phyloP scores from a whole-genome alignment of 2,797 vertebrate species.

The Diplodus puntazzo region DNA sequence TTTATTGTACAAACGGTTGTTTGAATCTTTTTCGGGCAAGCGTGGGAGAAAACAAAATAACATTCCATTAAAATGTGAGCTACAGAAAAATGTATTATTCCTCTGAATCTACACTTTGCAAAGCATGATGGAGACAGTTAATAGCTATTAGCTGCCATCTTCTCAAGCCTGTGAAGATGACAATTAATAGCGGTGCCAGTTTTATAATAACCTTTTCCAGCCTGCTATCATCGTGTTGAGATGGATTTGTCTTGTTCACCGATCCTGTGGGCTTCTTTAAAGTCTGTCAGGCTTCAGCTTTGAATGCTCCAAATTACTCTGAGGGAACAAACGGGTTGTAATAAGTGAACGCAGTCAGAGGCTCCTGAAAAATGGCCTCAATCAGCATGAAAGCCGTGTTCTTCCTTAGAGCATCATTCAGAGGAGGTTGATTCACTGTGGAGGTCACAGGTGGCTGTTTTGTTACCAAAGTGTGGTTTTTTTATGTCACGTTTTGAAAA shows the following conservation, averaged over 20 bases:
- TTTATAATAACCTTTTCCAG: constrained; percentile 50
- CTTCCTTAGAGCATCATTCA: neutral
- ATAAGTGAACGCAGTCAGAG: constrained; percentile 6
- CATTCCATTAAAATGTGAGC: neutral
- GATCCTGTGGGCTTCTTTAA: constrained; percentile 31
- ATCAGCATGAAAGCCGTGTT: constrained; percentile 20
- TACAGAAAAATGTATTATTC: neutral
- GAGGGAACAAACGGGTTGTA: constrained; percentile 25
- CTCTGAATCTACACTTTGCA: neutral
- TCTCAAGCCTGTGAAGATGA: constrained; percentile 17
- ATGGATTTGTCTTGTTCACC: constrained; percentile 29
- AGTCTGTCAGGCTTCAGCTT: constrained; percentile 33
- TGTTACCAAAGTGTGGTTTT: constrained; percentile 27
- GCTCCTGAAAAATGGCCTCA: constrained; percentile 22
- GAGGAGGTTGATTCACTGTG: constrained; percentile 31
- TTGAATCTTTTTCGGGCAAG: neutral
- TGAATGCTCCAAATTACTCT: constrained; percentile 29
- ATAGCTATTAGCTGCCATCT: constrained; percentile 9
- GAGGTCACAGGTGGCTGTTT: constrained; percentile 12
- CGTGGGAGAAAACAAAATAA: neutral
- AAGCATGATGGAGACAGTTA: neutral
- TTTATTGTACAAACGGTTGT: neutral
- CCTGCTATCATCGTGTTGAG: constrained; percentile 47
- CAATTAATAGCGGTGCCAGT: constrained; percentile 31
- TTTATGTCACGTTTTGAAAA: constrained; percentile 10